Base-by-base conservation (phyloP, 2,113 vertebrate species). In the Camarhynchus parvulus region DNA sequence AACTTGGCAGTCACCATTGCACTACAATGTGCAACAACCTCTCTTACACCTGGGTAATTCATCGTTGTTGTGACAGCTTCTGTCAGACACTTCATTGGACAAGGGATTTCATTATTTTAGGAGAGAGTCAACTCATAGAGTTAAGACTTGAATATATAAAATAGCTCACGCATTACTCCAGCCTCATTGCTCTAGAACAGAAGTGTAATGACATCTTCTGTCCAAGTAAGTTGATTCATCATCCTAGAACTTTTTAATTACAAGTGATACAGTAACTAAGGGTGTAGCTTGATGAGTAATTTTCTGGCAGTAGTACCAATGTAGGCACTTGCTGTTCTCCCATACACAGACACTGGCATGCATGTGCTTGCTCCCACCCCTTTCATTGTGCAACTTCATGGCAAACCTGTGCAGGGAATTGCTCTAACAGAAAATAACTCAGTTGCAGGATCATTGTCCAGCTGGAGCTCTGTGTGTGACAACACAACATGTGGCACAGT, bases 261-360 rank as follows among this genome's bases (percentile, higher is more conserved):
- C 76, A 89, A 73, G 74, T 92, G 83, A 83, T 91, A 91, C 42
- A 84, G 64, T 89, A 92, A 91, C 92, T 61, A 81, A 91, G 94
- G 94, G 95, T 84, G 91, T 87, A 95, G 39, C 52, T 72, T 83
- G 69, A 75, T 92, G 86, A 96, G 61, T 84, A 90, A 90, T 81
- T 75, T 90, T 87, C 80, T 95, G 86, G 68, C 80, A 95, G 52
- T 74, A 63, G 69, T n/a, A 92, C 42, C 67, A 44, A 16, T 22
- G 28, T 35, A 53, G 66, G 78, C 78, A 47, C 39, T 95, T 75
- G 80, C 76, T 87, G 27, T 92, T 92, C 89, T 86, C 50, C 88
- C 1, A 4, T 87, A 46, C 33, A 47, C 24, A 89, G 63, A 81
- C 68, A 56, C 17, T 78, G 74, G 69, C 52, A 68, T 46, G 56